A percentile compares a stretch with the other conserved stretches of the same genome.
phyloP scores from a whole-genome alignment of 2,113 vertebrate genomes.

The Catagonus wagneri region DNA sequence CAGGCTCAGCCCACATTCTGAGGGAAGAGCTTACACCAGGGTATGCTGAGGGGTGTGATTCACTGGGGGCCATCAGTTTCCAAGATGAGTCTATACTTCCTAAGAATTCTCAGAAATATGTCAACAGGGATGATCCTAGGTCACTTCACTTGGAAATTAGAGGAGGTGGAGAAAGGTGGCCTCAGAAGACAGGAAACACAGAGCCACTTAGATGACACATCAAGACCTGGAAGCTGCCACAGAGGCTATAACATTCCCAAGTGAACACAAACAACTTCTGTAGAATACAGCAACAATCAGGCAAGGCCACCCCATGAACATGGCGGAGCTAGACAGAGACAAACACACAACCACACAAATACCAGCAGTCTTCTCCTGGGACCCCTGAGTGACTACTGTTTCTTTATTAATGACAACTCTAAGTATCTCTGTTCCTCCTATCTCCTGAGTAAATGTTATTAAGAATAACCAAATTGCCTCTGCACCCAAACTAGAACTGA shows the following conservation, averaged over 20 bases:
- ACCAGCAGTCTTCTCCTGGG: too few relatives aligned
- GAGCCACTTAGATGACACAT: background rate
- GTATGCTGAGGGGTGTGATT: background rate
- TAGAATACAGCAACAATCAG: background rate
- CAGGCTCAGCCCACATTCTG: background rate
- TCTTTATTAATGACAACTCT: background rate
- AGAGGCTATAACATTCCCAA: background rate
- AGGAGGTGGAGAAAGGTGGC: background rate
- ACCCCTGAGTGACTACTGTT: background rate
- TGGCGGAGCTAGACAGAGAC: background rate
- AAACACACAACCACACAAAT: background rate
- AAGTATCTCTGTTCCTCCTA: background rate
- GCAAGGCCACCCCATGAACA: background rate
- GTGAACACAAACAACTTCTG: background rate
- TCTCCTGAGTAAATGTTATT: background rate
- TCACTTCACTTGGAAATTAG: background rate
- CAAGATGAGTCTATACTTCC: background rate
- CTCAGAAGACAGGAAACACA: background rate
- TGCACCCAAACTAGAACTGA: background rate
- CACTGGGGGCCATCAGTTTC: background rate
- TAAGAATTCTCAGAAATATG: background rate
- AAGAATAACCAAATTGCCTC: background rate
- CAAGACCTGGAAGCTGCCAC: background rate
- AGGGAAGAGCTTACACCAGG: background rate
- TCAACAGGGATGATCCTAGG: background rate